These are phyloP conservation scores for Haliclona indistincta DNA, from an alignment of 37 sponge, comb jelly and placozoan species.

Conservation along the genomic window DNA sequence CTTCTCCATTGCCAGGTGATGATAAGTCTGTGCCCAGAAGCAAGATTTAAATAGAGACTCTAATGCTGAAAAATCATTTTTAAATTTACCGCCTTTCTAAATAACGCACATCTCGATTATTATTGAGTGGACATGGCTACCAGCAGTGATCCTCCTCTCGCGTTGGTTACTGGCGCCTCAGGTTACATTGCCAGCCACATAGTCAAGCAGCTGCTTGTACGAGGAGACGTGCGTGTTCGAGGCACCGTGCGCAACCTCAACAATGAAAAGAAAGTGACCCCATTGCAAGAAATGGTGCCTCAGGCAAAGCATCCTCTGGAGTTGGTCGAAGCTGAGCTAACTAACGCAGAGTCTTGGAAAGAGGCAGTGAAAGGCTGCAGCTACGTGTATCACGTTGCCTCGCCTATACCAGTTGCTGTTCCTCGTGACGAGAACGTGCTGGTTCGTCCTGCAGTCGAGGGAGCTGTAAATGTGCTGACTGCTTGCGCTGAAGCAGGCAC, in stretches of 20 bases:
- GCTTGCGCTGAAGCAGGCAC: constrained; percentile 80
- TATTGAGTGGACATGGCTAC: too few relatives aligned
- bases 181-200: constrained; percentile 82
- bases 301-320: constrained; percentile 72
- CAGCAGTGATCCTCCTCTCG: constrained; percentile 17
- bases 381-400: constrained; percentile 89
- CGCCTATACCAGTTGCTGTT: constrained; percentile 61
- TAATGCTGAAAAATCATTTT: too few relatives aligned
- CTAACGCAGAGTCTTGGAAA: constrained; percentile 60
- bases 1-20: too few relatives aligned
- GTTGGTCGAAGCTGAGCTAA: constrained; percentile 83
- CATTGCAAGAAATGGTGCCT: constrained; percentile 58
- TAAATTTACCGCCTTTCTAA: too few relatives aligned
- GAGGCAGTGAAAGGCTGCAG: constrained; percentile 75
- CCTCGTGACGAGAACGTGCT: constrained; percentile 26
- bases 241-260: constrained; percentile 80
- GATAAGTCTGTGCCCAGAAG: too few relatives aligned
- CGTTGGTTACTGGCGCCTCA: constrained; percentile 90
- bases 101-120: too few relatives aligned
- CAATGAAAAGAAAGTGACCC: constrained; percentile 65
- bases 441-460: constrained; percentile 81
- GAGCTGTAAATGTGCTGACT: constrained; percentile 71
- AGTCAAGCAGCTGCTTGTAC: constrained; percentile 61
- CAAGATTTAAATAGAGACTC: too few relatives aligned
- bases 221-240: constrained; percentile 60